Evolutionary conservation across 2,888 invertebrate genomes (phyloP).

Genomic region (Dasysyrphus tricinctus): DNA sequence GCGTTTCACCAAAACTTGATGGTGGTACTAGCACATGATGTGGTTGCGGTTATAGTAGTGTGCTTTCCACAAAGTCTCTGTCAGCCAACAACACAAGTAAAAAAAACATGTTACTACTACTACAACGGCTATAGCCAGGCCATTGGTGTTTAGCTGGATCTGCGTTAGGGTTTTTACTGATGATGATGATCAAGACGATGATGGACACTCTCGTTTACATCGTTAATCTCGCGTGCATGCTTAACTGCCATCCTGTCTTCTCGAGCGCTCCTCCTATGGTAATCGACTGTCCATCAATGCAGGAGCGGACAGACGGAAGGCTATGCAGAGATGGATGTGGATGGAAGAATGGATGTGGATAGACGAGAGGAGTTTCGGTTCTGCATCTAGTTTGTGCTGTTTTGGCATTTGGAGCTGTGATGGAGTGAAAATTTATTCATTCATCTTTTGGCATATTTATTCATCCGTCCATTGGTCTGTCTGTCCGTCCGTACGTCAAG

Average conservation of each 20-base stretch:
- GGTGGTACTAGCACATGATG: constrained; percentile 26
- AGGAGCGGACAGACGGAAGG: constrained; percentile 47
- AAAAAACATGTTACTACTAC: constrained; percentile 48
- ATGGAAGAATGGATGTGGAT: constrained; percentile 11
- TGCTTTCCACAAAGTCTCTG: constrained; percentile 21
- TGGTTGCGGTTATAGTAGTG: constrained; percentile 56
- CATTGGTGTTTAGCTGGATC: constrained; percentile 3
- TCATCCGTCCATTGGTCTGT: constrained; percentile 62
- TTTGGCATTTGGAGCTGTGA: constrained; percentile 67
- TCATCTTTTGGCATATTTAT: constrained; percentile 69
- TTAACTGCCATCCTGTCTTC: constrained; percentile 73
- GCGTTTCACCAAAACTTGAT: constrained; percentile 17
- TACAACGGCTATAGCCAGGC: constrained; percentile 24
- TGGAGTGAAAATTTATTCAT: constrained; percentile 66
- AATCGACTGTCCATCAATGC: constrained; percentile 74
- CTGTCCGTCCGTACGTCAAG: not conserved
- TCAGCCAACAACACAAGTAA: constrained; percentile 31
- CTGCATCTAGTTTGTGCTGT: constrained; percentile 60
- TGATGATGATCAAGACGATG: constrained; percentile 74
- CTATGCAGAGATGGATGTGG: constrained; percentile 44
- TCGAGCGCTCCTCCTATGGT: constrained; percentile 69
- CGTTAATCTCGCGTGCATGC: constrained; percentile 75
- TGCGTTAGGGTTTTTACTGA: constrained; percentile 38
- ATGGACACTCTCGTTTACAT: constrained; percentile 76
- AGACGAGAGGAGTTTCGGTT: constrained; percentile 39